Base-by-base conservation (phyloP, 2,113 vertebrate species). In the Indicator indicator region DNA sequence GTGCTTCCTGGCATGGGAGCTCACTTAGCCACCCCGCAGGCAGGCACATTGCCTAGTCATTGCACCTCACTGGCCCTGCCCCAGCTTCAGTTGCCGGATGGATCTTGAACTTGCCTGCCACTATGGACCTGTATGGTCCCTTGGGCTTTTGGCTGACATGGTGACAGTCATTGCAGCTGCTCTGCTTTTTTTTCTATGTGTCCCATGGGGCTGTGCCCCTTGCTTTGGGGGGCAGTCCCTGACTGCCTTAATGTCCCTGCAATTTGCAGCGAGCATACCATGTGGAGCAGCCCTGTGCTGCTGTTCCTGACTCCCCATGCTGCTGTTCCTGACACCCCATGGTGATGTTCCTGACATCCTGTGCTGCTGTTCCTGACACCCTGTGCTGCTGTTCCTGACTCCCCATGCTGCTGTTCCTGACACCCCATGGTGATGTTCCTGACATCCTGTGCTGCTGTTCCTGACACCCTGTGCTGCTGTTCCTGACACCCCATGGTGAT, bases 211-310 rank as follows among this genome's bases (percentile, higher is more conserved):
- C 24, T 30, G 33, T 24, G 26, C 3, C 30, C 40, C 33, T 50
- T 5, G 6, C 12, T 16, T 15, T 11, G 14, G 52, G 33, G 28
- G 63, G 9, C 1, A 1, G 15, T 4, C 18, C 13, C 20, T 11
- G 23, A 26, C n/a, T 42, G 23, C 7, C 38, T 28, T 1, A 1
- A 5, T 17, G n/a, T 46, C 10, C 40, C 1, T 4, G 5, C 70
- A 74, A 52, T 46, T 46, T 5, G 1, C 36, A 30, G 30, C 2
- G 1, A 21, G 16, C 16, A 33, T 13, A 16, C 26, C 56, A 44
- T 16, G 27, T 59, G 32, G 26, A 58, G 33, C 63, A 59, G 33
- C 71, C 58, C 36, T 36, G 17, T 0, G 2, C 26, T 46, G 40
- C 17, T n/a, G 70, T 12, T 59, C 26, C 59, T 72, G 36, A 18